A percentile compares a stretch with the other conserved stretches of the same genome.
Conservation (phyloP, 2,888 invertebrate genomes). For the Tipula lateralis region DNA sequence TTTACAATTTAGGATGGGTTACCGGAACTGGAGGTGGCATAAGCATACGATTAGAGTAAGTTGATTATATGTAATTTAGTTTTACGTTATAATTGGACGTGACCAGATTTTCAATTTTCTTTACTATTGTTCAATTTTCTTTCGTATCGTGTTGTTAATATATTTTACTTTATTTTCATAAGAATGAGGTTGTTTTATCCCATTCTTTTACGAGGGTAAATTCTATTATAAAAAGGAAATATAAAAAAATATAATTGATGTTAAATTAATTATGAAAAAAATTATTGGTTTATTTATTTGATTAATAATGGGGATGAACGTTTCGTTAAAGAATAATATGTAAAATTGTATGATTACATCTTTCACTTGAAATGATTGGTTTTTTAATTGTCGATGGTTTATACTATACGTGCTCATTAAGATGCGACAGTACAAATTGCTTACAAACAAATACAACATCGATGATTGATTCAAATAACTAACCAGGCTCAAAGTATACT, state of each 20-base stretch:
- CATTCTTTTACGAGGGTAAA: neutral
- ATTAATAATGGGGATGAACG: neutral
- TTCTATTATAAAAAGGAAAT: neutral
- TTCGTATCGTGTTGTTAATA: neutral
- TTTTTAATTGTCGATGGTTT: no score
- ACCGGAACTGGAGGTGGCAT: slow-evolving; percentile 96
- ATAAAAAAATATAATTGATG: neutral
- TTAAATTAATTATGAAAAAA: neutral
- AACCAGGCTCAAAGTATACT: no score
- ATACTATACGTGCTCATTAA: no score
- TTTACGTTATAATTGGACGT: neutral
- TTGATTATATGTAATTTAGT: neutral
- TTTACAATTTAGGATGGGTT: slow-evolving; percentile 93
- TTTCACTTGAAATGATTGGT: neutral
- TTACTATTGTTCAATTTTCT: no score
- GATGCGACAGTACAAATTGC: no score
- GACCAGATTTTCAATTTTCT: neutral
- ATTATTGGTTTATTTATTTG: neutral
- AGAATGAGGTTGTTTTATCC: neutral
- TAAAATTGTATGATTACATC: no score
- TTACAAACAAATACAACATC: no score
- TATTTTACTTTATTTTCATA: neutral
- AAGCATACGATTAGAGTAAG: slow-evolving; percentile 78
- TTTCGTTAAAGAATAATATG: no score
- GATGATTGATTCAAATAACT: no score